These are phyloP conservation scores for Drosophila watanabei DNA, from an alignment of 1,140 invertebrate genomes.

Conservation along the genomic window DNA sequence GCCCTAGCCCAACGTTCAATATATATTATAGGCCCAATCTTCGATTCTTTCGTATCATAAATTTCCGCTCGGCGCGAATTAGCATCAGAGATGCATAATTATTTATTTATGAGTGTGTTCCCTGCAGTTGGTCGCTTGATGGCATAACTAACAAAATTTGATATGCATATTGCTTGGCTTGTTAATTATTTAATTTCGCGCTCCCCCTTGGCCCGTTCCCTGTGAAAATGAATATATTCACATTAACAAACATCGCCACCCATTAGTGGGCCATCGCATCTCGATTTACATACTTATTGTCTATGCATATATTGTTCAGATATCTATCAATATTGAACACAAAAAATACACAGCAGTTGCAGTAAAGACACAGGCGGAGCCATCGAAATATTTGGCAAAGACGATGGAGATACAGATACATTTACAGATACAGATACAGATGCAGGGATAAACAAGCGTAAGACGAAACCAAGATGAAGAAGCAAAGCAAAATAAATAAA, in stretches of 20 bases:
- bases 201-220: conserved; percentile 3
- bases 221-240: conserved; percentile 48
- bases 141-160: conserved; percentile 45
- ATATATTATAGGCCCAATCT: conserved; percentile 14
- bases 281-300: conserved; percentile 47
- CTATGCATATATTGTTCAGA: conserved; percentile 20
- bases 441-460: conserved; percentile 1
- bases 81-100: conserved; percentile 35
- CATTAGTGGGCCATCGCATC: conserved; percentile 48
- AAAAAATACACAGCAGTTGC: conserved; percentile 14
- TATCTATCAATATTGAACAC: conserved; percentile 32
- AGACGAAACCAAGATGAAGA: conserved; percentile 16
- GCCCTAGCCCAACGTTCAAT: conserved; percentile 6
- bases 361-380: conserved; percentile 3
- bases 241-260: conserved; percentile 52
- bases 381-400: conserved; percentile 48
- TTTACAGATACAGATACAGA: conserved; percentile 1
- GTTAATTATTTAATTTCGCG: conserved; percentile 55
- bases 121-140: conserved; percentile 31
- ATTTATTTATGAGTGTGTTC: conserved; percentile 45
- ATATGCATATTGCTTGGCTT: conserved; percentile 49
- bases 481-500: not conserved
- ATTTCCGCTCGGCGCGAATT: conserved; percentile 24
- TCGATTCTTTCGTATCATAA: conserved; percentile 40
- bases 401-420: conserved; percentile 15